Evolutionary conservation across 2,888 invertebrate species (phyloP), one percentile per base, ranked within the genome.

Genomic region (Pteria penguin): DNA sequence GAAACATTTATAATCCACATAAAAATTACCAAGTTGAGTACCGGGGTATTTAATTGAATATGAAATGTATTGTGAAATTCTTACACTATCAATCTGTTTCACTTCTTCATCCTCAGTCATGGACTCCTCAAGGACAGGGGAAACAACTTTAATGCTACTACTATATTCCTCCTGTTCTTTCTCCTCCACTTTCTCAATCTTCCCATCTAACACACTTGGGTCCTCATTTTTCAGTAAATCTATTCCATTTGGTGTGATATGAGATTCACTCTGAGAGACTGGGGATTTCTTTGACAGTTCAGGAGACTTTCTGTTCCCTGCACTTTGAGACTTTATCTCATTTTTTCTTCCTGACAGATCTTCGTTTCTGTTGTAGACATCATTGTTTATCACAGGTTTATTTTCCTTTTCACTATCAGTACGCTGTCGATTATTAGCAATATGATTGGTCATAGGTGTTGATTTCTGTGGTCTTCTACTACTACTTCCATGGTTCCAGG

Each of bases 361-460:
- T 62, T 45, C 36, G 57, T 45, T 11, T 58, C 58, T 32, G 45
- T 55, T 2, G 45, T 27, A n/a, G n/a, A n/a, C 66, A 54, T 5
- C 29, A 27, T 18, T 52, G 58, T 52, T 36, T 62, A 55, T n/a
- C 33, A 61, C 22, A 24, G 88, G 88, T 66, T 76, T 82, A 72
- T 89, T 90, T 72, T 90, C 89, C 73, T 90, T 90, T 76, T 89
- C 89, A 71, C 87, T 86, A 69, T 80, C 81, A n/a, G 85, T 73
- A 52, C 87, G 75, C 2, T 76, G 65, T 58, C 74, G 71, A n/a
- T 24, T 33, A 22, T 32, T 4, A 36, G 36, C 22, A 29, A 57
- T 57, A 32, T 58, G 54, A 24, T 32, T 55, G 29, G 54, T 58
- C 26, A 54, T 68, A 26, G 55, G 54, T 18, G 36, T 71, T 8